Conservation (phyloP, 2,888 invertebrate genomes). For the Alloplasta piceator region DNA sequence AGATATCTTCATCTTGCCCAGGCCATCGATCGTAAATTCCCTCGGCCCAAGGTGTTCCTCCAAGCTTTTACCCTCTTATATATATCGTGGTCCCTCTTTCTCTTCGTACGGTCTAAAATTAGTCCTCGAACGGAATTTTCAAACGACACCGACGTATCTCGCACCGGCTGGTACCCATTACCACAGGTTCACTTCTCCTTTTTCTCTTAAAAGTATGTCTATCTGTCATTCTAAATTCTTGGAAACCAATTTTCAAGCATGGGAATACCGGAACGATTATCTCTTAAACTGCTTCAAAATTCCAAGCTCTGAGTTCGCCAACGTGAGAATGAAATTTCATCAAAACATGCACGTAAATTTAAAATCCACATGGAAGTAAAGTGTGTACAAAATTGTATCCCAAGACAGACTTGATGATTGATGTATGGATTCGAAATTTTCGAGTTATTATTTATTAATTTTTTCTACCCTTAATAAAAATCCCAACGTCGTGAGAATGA, state of each 20-base stretch:
- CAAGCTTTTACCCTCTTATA: conserved; percentile 12
- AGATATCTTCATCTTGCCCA: conserved; percentile 19
- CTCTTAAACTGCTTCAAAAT: neutral
- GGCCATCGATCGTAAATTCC: conserved; percentile 49
- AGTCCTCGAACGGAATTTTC: conserved; percentile 52
- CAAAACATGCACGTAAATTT: neutral
- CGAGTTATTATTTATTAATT: too few relatives aligned
- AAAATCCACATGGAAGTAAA: too few relatives aligned
- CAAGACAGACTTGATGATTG: too few relatives aligned
- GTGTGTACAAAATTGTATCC: too few relatives aligned
- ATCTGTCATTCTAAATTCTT: conserved; percentile 15
- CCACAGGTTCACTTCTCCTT: conserved; percentile 37
- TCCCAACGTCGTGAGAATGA: too few relatives aligned
- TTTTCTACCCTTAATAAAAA: too few relatives aligned
- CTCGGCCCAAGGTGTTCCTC: conserved; percentile 8
- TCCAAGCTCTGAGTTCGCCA: neutral
- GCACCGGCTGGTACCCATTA: conserved; percentile 53
- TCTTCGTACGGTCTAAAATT: conserved; percentile 48
- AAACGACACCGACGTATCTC: conserved; percentile 31
- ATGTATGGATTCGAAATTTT: too few relatives aligned
- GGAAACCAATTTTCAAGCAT: conserved; percentile 3
- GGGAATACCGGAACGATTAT: neutral
- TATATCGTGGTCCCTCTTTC: conserved; percentile 7
- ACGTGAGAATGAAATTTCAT: conserved; percentile 31
- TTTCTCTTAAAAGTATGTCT: conserved; percentile 34